Evolutionary conservation across 2,888 invertebrate species (phyloP), one percentile per base, ranked within the genome.

Genomic region (Meta bourneti): DNA sequence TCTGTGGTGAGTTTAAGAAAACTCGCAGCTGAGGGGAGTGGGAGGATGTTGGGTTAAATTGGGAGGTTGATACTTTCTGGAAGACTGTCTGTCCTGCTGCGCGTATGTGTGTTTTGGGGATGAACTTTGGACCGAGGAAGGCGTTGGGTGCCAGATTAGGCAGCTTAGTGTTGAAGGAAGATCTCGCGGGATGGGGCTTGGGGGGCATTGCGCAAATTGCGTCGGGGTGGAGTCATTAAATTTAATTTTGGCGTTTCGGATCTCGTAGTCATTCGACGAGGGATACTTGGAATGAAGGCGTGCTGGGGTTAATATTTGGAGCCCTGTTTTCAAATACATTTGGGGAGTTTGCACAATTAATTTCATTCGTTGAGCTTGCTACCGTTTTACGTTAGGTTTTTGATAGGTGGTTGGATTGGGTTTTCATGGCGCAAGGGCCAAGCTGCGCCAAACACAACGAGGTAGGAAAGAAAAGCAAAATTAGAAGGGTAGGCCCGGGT

Each of bases 31-130:
- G 71, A n/a, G 7, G 54, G 70, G 72, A 16, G 81, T 48, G 74
- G 19, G 81, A 74, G 13, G 19, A 7, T 34, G 83, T 20, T 49
- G 72, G 70, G 51, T 80, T 87, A 91, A 91, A 91, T 91, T 91
- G 91, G 90, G 90, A 86, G 82, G 85, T 86, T 82, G 90, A 91
- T 91, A 91, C 84, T 89, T 74, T 52, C 70, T 75, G 75, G 77
- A 69, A 72, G 80, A 77, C 54, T 89, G 75, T 82, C 75, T 34
- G 13, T 34, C 78, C 72, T 16, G 49, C 81, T 70, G 83, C 34
- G 34, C 34, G 34, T 90, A n/a, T n/a, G 90, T 88, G 89, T 85
- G 85, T 79, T 81, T 91, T 86, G 86, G 82, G 80, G 77, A 82
- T 91, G 90, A 91, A 91, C 86, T 91, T 90, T 90, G 81, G 74